Conservation (phyloP, 2,888 invertebrate genomes). For the Drosophila buzzatii region DNA sequence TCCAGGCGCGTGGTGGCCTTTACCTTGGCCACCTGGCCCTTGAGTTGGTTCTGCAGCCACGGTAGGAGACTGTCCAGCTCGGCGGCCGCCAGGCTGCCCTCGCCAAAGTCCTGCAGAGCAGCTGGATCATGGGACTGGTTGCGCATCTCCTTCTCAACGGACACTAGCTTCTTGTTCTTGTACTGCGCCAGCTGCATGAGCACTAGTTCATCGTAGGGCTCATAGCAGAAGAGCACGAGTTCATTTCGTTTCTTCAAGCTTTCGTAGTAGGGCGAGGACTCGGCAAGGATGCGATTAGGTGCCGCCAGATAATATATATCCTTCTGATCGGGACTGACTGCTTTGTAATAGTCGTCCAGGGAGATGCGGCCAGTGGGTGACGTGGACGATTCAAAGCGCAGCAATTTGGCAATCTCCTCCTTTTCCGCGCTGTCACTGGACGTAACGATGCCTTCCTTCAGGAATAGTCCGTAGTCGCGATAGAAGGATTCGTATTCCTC, state of each 20-base stretch:
- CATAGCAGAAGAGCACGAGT: constrained; percentile 97
- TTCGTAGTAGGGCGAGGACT: constrained; percentile 97
- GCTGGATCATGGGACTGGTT: constrained; percentile 87
- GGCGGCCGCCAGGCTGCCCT: constrained; percentile 89
- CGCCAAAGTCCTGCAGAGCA: constrained; percentile 87
- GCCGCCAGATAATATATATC: constrained; percentile 97
- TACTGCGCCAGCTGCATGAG: constrained; percentile 93
- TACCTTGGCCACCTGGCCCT: constrained; percentile 93
- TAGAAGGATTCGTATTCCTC: constrained; percentile 94
- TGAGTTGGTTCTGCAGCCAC: constrained; percentile 91
- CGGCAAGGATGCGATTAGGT: constrained; percentile 96
- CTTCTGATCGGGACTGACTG: constrained; percentile 90
- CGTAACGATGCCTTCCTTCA: constrained; percentile 97
- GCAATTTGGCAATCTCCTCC: constrained; percentile 95
- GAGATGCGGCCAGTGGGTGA: constrained; percentile 88
- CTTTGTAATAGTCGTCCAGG: constrained; percentile 91
- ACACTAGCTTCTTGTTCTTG: constrained; percentile 90
- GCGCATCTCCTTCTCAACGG: constrained; percentile 97
- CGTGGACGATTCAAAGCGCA: constrained; percentile 96
- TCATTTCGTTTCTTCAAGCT: constrained; percentile 94
- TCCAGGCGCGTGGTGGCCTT: constrained; percentile 94
- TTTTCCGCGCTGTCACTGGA: constrained; percentile 92
- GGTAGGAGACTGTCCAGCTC: constrained; percentile 92
- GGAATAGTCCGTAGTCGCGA: constrained; percentile 95
- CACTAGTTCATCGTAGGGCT: constrained; percentile 98